Conservation (phyloP, 1,140 invertebrate species). For the Plodia interpunctella region DNA sequence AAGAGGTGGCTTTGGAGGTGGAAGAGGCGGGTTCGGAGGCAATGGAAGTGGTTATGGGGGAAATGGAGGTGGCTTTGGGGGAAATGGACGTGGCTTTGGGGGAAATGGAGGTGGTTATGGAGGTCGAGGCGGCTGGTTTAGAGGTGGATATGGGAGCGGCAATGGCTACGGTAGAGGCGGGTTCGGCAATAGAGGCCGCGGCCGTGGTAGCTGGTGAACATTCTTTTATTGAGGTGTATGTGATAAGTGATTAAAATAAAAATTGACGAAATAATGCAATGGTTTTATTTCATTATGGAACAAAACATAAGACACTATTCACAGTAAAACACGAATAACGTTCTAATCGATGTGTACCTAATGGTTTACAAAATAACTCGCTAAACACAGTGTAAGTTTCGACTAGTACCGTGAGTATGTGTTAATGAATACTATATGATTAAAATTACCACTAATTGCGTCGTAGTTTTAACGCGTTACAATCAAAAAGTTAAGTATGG, state of each 20-base stretch:
- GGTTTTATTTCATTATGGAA: no score
- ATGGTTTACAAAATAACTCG: no score
- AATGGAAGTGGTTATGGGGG: slow-evolving; percentile 25
- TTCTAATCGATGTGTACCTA: no score
- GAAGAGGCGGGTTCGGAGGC: slow-evolving; percentile 23
- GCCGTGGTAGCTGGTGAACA: slow-evolving; percentile 15
- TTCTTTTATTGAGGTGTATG: background rate
- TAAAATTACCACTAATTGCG: no score
- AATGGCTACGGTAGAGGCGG: slow-evolving; percentile 24
- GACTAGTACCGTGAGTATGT: no score
- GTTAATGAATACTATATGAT: no score
- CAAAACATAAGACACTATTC: no score
- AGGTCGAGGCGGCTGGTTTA: slow-evolving; percentile 6
- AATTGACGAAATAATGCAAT: no score
- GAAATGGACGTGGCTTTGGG: slow-evolving; percentile 23
- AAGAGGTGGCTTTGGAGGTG: slow-evolving; percentile 18
- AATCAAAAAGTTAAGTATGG: no score
- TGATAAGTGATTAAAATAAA: background rate
- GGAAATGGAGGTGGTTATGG: slow-evolving; percentile 24
- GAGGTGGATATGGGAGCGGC: slow-evolving; percentile 16
- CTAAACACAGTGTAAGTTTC: no score
- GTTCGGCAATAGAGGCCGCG: slow-evolving; percentile 15
- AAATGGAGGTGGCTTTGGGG: slow-evolving; percentile 28
- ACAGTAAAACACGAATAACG: background rate
- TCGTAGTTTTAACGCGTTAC: no score